Evolutionary conservation across 2,113 vertebrate species (phyloP).

Genomic region (Zonotrichia leucophrys): DNA sequence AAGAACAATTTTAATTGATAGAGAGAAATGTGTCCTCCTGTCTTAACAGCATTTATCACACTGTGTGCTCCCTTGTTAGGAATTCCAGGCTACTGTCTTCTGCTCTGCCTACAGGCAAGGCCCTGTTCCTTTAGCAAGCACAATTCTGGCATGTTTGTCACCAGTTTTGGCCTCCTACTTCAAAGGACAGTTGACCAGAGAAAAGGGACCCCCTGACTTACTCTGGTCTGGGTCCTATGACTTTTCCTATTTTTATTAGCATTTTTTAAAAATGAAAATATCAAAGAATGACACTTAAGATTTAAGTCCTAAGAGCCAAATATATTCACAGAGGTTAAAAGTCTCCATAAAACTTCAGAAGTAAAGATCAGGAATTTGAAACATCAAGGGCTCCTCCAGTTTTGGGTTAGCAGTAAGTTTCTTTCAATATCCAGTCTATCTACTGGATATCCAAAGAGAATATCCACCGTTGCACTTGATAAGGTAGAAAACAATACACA

Average conservation of each 20-base stretch:
- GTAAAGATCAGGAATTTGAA: background rate
- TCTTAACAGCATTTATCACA: background rate
- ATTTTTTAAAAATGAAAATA: background rate
- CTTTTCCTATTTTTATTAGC: background rate
- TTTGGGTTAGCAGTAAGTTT: background rate
- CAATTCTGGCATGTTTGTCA: background rate
- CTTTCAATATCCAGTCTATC: background rate
- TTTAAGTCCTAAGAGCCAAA: background rate
- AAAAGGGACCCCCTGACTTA: background rate
- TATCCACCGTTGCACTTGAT: background rate
- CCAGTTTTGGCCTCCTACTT: background rate
- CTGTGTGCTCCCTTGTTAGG: background rate
- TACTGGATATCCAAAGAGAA: background rate
- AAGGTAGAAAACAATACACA: background rate
- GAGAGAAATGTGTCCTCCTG: background rate
- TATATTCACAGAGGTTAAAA: background rate
- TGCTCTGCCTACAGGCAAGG: background rate
- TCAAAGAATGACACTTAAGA: background rate
- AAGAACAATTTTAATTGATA: background rate
- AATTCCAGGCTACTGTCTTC: background rate
- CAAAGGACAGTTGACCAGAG: background rate
- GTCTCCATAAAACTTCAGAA: background rate
- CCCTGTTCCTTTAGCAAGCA: background rate
- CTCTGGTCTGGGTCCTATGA: background rate
- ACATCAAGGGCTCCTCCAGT: background rate